Conservation (phyloP, 2,797 vertebrate species). For the Alosa sapidissima region DNA sequence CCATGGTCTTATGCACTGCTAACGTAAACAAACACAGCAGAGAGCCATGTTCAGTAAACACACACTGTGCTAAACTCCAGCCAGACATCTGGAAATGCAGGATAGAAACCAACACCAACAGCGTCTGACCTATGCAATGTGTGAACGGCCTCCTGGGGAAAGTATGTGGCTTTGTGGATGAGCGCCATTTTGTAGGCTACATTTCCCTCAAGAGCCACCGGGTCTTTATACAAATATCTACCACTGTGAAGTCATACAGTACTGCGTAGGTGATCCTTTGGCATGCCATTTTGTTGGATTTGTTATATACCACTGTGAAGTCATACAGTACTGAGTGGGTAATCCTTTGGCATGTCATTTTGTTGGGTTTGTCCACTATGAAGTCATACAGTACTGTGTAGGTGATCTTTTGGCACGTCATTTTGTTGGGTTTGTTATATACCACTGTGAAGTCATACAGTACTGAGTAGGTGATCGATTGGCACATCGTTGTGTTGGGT, state of each 20-base stretch:
- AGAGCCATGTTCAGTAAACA: not conserved
- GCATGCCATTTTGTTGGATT: no score
- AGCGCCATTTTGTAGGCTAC: not conserved
- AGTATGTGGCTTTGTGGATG: not conserved
- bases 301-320: not conserved
- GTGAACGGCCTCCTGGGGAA: not conserved
- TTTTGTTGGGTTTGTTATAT: not conserved
- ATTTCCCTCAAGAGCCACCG: not conserved
- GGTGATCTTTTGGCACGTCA: no score
- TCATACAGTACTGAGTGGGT: not conserved
- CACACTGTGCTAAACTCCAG: not conserved
- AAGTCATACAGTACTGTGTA: not conserved
- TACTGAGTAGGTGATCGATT: not conserved
- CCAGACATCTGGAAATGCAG: conserved; percentile 4
- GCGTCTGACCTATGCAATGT: not conserved
- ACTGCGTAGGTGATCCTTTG: no score
- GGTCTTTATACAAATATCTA: not conserved
- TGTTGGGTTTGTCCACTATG: not conserved
- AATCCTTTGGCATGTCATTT: no score
- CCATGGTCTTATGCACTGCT: not conserved
- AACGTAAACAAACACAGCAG: conserved; percentile 7
- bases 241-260: not conserved
- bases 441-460: not conserved
- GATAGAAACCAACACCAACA: conserved; percentile 9
- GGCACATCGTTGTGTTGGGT: not conserved